Evolutionary conservation across 2,888 invertebrate genomes (phyloP).

Genomic region (Melanostoma mellinum): DNA sequence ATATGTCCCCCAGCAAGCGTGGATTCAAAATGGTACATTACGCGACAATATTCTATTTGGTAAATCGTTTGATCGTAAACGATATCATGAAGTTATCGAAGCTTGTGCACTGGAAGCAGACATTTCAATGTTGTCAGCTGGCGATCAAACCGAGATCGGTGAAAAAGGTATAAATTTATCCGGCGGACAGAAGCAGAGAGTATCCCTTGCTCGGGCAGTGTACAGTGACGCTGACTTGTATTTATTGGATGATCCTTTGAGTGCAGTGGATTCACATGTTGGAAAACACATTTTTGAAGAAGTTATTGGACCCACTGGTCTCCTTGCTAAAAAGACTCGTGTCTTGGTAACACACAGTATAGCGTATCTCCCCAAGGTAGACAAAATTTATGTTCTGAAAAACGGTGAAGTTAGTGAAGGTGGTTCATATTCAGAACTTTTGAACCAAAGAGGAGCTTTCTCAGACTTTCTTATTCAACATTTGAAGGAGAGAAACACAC

Average conservation of each 20-base stretch:
- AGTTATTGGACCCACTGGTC: constrained; percentile 90
- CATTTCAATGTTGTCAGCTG: constrained; percentile 96
- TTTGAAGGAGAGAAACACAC: constrained; percentile 87
- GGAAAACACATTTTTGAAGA: constrained; percentile 98
- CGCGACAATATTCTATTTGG: constrained; percentile 97
- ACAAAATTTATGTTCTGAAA: constrained; percentile 94
- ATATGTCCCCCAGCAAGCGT: constrained; percentile 97
- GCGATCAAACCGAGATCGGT: constrained; percentile 98
- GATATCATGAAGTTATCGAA: constrained; percentile 91
- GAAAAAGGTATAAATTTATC: constrained; percentile 92
- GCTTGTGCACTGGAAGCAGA: constrained; percentile 96
- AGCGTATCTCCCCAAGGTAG: constrained; percentile 94
- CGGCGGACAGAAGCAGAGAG: constrained; percentile 95
- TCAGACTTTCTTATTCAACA: constrained; percentile 92
- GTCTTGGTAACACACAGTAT: constrained; percentile 97
- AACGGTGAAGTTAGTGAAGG: constrained; percentile 93
- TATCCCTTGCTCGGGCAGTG: constrained; percentile 95
- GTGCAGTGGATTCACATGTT: constrained; percentile 98
- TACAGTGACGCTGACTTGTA: constrained; percentile 94
- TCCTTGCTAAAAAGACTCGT: constrained; percentile 91
- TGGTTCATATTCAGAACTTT: constrained; percentile 94
- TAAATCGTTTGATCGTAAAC: constrained; percentile 86
- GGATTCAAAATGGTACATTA: constrained; percentile 98
- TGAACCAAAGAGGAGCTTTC: constrained; percentile 92
- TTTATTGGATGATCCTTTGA: constrained; percentile 96